Evolutionary conservation across 2,888 invertebrate species (phyloP), one percentile per base, ranked within the genome.

Genomic region (Nemotelus pantherinus): DNA sequence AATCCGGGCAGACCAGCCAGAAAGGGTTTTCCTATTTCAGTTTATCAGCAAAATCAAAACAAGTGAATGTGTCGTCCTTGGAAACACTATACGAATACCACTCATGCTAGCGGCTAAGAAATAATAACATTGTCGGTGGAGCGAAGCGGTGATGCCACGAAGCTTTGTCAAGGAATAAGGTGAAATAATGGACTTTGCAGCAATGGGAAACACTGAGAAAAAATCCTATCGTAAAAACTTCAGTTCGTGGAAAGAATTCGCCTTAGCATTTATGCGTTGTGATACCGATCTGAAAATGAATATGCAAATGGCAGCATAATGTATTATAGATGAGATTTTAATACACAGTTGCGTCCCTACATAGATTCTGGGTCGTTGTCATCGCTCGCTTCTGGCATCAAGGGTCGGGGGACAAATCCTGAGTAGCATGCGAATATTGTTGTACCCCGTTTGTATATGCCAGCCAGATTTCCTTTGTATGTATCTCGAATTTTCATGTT

Each of bases 321-420:
- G 79, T 77, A 55, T 79, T 77, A 79, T 79, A 79, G 77, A 79
- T 79, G 79, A 74, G 79, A 77, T 79, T 79, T 79, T 79, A 79
- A 79, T 79, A 79, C 64, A 63, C 77, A 77, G 58, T 45, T 45
- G 44, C n/a, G 45, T 41, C 64, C 10, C 5, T 64, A 10, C 53
- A 53, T 53, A 10, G 53, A 53, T 53, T 53, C 53, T 53, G 53
- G 7, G 6, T 53, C 53, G 53, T 53, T 25, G 25, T 25, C 25
- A 25, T 25, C 25, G 25, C 25, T 25, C 25, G 25, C 25, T 25
- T 25, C 25, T 25, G 25, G 25, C 25, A 25, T 25, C 25, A 25
- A 25, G 25, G 25, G 25, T 25, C 25, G 25, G 25, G 25, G 25
- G 25, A 1, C 53, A 6, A 53, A 53, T 53, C 10, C 53, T 6